phyloP scores from a whole-genome alignment of 1,140 invertebrate species.

The Cyclina sinensis region DNA sequence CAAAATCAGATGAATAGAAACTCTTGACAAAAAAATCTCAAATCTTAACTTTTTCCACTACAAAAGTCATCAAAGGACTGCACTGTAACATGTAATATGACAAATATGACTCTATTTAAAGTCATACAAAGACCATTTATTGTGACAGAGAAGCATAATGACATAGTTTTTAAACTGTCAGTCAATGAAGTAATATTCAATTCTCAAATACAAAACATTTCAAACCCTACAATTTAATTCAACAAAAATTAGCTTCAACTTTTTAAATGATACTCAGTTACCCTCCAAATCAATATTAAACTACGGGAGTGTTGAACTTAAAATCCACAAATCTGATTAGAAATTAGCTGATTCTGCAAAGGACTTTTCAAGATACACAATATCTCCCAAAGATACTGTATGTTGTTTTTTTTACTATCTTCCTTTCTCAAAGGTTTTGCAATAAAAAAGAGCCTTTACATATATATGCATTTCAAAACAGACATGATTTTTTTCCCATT shows the following conservation, averaged over 20 bases:
- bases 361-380: too few relatives aligned
- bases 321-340: too few relatives aligned
- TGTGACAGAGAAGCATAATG: slow-evolving; percentile 9
- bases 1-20: background rate
- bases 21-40: background rate
- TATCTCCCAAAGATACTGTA: too few relatives aligned
- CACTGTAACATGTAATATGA: slow-evolving; percentile 5
- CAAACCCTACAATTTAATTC: background rate
- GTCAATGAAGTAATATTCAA: slow-evolving; percentile 1
- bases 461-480: too few relatives aligned
- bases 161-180: background rate
- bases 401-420: too few relatives aligned
- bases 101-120: slow-evolving; percentile 22
- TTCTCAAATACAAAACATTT: background rate
- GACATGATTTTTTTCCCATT: too few relatives aligned
- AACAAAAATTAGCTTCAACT: background rate
- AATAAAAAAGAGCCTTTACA: too few relatives aligned
- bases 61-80: background rate
- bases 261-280: background rate
- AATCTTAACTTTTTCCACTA: background rate
- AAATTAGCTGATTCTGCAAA: too few relatives aligned
- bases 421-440: too few relatives aligned
- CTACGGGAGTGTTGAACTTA: too few relatives aligned
- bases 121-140: background rate
- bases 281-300: background rate